Percentiles rank a stretch among this genome's conserved stretches.
phyloP scores from a whole-genome alignment of 2,888 invertebrate species.

The Morpho helenor region DNA sequence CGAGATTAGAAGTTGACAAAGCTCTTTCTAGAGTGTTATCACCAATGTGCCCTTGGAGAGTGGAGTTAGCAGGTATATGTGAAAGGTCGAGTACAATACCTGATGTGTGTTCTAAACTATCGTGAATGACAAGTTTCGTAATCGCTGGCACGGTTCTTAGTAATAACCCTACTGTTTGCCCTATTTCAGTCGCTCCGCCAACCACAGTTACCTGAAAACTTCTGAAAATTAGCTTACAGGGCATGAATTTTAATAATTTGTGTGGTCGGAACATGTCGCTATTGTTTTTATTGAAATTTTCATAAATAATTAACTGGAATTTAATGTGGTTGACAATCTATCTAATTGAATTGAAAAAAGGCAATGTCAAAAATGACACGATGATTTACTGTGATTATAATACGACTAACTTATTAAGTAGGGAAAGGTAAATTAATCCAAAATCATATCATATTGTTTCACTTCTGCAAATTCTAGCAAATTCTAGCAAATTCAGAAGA shows the following conservation, averaged over 20 bases:
- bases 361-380: no score
- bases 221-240: conserved; percentile 28
- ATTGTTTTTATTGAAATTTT: not conserved
- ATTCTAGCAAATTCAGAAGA: no score
- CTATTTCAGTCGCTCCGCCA: conserved; percentile 68
- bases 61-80: conserved; percentile 59
- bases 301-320: not conserved
- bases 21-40: conserved; percentile 46
- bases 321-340: no score
- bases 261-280: conserved; percentile 21
- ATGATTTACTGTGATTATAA: no score
- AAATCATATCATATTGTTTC: no score
- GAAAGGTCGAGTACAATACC: conserved; percentile 67
- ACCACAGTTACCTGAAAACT: conserved; percentile 55
- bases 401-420: no score
- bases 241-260: conserved; percentile 20
- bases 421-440: no score
- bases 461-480: no score
- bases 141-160: conserved; percentile 78
- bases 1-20: conserved; percentile 79
- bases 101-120: conserved; percentile 52
- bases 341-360: not conserved
- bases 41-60: conserved; percentile 48
- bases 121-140: conserved; percentile 80
- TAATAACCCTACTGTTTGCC: conserved; percentile 76